Evolutionary conservation across 2,888 invertebrate species (phyloP).

Genomic region (Himalopsyche japonica): DNA sequence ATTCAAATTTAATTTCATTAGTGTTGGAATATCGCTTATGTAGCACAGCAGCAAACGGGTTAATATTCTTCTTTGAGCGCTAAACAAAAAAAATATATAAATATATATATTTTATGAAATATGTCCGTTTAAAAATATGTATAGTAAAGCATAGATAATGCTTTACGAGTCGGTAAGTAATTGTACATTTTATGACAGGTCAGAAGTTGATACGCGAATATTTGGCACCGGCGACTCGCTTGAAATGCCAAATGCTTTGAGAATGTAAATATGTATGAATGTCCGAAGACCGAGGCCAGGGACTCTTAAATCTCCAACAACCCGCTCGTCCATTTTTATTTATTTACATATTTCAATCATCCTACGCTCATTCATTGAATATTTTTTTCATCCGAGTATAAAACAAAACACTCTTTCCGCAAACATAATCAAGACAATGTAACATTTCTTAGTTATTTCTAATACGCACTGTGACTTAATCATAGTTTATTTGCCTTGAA

Average conservation of each 20-base stretch:
- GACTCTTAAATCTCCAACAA: not conserved
- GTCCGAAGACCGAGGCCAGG: not conserved
- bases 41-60: no score
- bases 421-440: not conserved
- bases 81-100: not conserved
- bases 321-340: not conserved
- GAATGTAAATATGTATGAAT: not conserved
- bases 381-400: not conserved
- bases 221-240: not conserved
- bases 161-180: not conserved
- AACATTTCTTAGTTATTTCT: not conserved
- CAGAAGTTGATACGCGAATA: not conserved
- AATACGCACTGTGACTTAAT: no score
- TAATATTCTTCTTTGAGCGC: no score
- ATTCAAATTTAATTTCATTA: no score
- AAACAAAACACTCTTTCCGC: not conserved
- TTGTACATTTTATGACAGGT: not conserved
- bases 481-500: no score
- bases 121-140: not conserved
- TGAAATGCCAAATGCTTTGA: not conserved
- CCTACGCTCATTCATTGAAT: not conserved
- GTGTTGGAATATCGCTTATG: no score
- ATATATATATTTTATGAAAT: not conserved
- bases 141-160: no score
- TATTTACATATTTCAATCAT: not conserved